Evolutionary conservation across 2,888 invertebrate genomes (phyloP).

Genomic region (Hartigia nigra): DNA sequence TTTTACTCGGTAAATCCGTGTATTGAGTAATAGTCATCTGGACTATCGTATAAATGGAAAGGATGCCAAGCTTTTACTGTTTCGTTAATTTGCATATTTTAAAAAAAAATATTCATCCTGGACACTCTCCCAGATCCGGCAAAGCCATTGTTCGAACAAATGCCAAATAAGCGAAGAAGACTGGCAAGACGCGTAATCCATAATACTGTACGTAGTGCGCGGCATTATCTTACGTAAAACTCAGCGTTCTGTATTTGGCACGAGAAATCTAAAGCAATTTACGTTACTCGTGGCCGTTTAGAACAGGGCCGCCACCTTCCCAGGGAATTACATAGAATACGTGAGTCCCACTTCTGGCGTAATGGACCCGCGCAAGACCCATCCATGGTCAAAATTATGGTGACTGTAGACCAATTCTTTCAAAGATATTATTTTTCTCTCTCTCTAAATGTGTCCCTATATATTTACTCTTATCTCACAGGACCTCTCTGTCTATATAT

Average conservation of each 20-base stretch:
- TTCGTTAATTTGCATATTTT: not conserved
- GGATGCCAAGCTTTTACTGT: not conserved
- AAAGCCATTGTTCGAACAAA: not conserved
- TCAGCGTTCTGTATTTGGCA: slow-evolving; percentile 21
- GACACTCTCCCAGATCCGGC: not conserved
- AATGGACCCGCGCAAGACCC: not conserved
- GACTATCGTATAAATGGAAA: not conserved
- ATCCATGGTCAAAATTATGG: not conserved
- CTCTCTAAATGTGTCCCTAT: not conserved
- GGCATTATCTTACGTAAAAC: not conserved
- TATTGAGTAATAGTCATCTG: not conserved
- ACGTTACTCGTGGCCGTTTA: slow-evolving; percentile 8
- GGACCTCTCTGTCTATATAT: too few species aligned
- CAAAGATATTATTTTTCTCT: not conserved
- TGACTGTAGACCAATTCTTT: not conserved
- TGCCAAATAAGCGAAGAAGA: not conserved
- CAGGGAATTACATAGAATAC: not conserved
- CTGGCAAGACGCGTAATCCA: not conserved
- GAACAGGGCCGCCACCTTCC: not conserved
- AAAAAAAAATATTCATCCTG: not conserved
- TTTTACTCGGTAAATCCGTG: not conserved
- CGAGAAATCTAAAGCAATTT: slow-evolving; percentile 28
- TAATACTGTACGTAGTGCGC: not conserved
- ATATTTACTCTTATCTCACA: not conserved
- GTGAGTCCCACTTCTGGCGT: not conserved